Evolutionary conservation across 2,797 vertebrate species (phyloP), one percentile per base, ranked within the genome.

Genomic region (Alca torda): DNA sequence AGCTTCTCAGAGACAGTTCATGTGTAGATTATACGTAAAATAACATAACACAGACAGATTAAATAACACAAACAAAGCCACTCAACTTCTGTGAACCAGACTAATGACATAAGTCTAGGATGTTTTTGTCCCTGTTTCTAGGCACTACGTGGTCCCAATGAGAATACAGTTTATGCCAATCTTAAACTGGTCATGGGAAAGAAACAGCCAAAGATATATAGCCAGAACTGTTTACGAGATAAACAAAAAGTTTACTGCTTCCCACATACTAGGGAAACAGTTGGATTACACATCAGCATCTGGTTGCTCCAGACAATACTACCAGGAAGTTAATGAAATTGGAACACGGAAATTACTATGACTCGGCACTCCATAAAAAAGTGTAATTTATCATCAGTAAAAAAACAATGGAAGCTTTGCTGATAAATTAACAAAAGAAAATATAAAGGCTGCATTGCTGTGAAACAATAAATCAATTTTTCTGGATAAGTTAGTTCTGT

Each of bases 261-360:
- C 97, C 98, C 97, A 98, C 97, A 97, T 96, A 83, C 89, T 86
- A 95, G 97, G 97, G 97, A 97, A 98, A 97, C 97, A 96, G 96
- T 97, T 97, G 97, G 96, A 97, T 98, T 97, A 97, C 95, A 96
- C 97, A 97, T 98, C 96, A 98, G 97, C 93, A 86, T 96, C 96
- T 98, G 96, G 87, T 93, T 96, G 94, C 93, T 96, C 93, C 84
- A 96, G 97, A 98, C 98, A 98, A 98, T 98, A 96, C 97, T 91
- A 97, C 77, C 97, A 98, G 98, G 98, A 98, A 98, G 97, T 96
- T 94, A 98, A 97, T 96, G 96, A 97, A 97, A 98, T 87, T 81
- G 93, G 96, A 97, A 97, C 97, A 97, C 97, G 98, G 98, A 98
- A 98, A 98, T 97, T 89, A 93, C 97, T 96, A 64, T 89, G 97